Base-by-base conservation (phyloP, 2,113 vertebrate species). In the Antechinus stuartii region DNA sequence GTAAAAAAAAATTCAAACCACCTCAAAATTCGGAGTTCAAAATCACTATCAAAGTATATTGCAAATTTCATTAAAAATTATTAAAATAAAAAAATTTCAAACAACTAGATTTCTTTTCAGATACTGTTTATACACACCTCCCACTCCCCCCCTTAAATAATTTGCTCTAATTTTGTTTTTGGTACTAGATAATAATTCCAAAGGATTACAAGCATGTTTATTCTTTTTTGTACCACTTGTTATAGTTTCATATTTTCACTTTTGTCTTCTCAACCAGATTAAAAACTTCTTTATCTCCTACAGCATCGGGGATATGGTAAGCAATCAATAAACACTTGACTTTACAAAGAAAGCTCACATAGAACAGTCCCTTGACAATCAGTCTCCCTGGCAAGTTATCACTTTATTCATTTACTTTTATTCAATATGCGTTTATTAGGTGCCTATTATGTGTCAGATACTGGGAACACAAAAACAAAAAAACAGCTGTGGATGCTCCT, bases 51-150 rank as follows among this genome's bases (percentile, higher is more conserved):
- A 95, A 57, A 93, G 57, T 91, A 91, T 2, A 90, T 30, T 93
- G 56, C 35, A 93, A 8, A 93, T 97, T 92, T 96, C 25, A 94
- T 95, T 26, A 93, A 96, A 30, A 94, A 93, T n/a, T 92, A 92
- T 52, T 93, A 93, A 49, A 68, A 68, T 35, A n/a, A 68, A 76
- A 76, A 76, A 5, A 42, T 76, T 22, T 68, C 30, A 76, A 94
- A 91, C 27, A 27, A 91, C 50, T 54, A 49, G 90, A 54, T 49
- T 92, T 91, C 93, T 96, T 93, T 57, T 91, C 68, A 35, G 30
- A 46, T 91, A 11, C 93, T 93, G 3, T 56, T 53, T 89, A 93
- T 92, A 95, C 93, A 95, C 57, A 68, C 4, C 49, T 89, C 2
- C 93, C 92, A 27, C 50, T 91, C 46, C 22, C 7, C 8, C n/a